Base-by-base conservation (phyloP, 2,113 vertebrate genomes). In the Anarhynchus alexandrinus region DNA sequence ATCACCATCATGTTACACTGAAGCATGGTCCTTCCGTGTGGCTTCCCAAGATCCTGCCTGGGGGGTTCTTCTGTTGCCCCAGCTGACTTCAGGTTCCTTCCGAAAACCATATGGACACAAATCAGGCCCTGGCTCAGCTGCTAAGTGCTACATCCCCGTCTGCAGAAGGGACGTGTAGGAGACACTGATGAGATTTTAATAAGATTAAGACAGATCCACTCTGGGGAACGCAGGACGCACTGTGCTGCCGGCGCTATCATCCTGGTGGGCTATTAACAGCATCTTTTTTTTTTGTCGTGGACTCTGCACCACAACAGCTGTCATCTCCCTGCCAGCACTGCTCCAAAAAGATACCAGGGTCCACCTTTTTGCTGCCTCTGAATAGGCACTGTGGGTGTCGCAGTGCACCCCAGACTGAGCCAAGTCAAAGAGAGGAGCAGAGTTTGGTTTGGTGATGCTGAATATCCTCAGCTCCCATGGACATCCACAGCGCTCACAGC, bases 121-220 rank as follows among this genome's bases (percentile, higher is more conserved):
- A 58, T 25, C 38, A 83, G 29, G 34, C 21, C 19, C 52, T 79
- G 76, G n/a, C 72, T 92, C 67, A 83, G 57, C 82, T 84, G 69
- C 64, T 11, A 20, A 71, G 71, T 30, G 42, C 65, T 64, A 25
- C 26, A 76, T 47, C 36, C 36, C 36, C 1, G 3, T 45, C 72
- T 90, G 32, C 8, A 4, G 55, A 21, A 78, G 21, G 14, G 38
- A 47, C 27, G 22, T 12, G 38, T 13, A 66, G 55, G 40, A 85
- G 88, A 92, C 62, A 47, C 32, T 42, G 45, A 38, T 64, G 80
- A 95, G 47, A 21, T 81, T 88, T 91, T n/a, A 86, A 49, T 38
- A 69, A 40, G 26, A 64, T 94, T 87, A 52, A 91, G 27, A 51
- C 26, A 59, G 61, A 59, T n/a, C 38, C 32, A 55, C 45, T 57